A percentile compares a stretch with the other conserved stretches of the same genome.
phyloP scores from a whole-genome alignment of 2,113 vertebrate genomes.

The Pangasianodon gigas region DNA sequence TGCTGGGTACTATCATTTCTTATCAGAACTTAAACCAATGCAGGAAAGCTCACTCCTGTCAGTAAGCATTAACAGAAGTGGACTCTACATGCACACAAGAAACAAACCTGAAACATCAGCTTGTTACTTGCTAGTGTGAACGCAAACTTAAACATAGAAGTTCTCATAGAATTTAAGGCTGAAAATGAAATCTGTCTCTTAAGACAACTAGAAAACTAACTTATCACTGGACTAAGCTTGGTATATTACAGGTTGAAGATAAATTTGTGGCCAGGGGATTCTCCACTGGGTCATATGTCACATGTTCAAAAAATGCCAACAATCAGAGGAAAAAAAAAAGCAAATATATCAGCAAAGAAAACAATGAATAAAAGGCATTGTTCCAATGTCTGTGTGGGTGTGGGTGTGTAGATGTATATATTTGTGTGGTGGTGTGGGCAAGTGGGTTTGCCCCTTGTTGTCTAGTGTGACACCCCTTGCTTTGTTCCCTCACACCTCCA shows the following conservation, averaged over 20 bases:
- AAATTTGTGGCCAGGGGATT: not conserved
- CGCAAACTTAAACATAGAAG: not conserved
- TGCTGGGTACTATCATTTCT: too few relatives aligned
- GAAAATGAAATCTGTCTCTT: not conserved
- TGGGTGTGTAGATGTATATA: not conserved
- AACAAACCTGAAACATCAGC: not conserved
- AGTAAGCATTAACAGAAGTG: not conserved
- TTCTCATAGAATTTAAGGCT: not conserved
- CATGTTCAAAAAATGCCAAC: not conserved
- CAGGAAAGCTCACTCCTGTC: not conserved
- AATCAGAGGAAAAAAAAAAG: not conserved
- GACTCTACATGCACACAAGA: not conserved
- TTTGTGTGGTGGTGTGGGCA: not conserved
- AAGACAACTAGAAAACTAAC: not conserved
- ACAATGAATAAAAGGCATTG: not conserved
- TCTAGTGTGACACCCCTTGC: not conserved
- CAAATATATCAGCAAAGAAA: not conserved
- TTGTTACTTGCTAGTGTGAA: not conserved
- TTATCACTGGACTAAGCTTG: not conserved
- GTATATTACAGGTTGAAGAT: not conserved
- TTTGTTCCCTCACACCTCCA: slow-evolving; percentile 46
- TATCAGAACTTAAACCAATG: not conserved
- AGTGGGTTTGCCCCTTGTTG: slow-evolving; percentile 9
- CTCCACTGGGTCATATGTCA: not conserved
- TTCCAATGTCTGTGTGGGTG: not conserved